Evolutionary conservation across 2,113 vertebrate species (phyloP).

Genomic region (Proteles cristata): DNA sequence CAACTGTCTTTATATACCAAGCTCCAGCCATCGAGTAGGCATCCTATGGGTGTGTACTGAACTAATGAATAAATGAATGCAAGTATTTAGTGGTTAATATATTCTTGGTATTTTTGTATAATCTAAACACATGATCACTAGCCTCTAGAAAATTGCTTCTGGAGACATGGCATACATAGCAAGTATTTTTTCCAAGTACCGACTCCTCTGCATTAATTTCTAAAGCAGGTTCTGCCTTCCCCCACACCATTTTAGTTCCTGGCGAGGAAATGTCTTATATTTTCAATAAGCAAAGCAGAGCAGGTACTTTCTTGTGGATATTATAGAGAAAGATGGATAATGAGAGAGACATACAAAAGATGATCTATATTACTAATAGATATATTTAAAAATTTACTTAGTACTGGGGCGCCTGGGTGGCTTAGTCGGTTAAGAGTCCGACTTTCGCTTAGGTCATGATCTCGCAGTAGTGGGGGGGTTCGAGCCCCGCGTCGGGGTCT

Average conservation of each 20-base stretch:
- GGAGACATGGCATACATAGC: neutral
- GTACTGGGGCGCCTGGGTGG: neutral
- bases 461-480: too few species aligned
- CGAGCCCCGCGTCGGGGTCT: too few species aligned
- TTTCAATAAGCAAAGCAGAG: neutral
- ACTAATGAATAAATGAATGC: constrained; percentile 2
- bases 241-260: neutral
- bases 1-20: neutral
- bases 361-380: neutral
- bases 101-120: constrained; percentile 1
- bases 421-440: too few species aligned
- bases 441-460: too few species aligned
- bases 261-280: neutral
- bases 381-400: neutral
- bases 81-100: neutral
- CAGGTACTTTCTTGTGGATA: neutral
- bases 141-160: neutral
- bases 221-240: neutral
- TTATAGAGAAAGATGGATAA: neutral
- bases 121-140: neutral
- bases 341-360: neutral
- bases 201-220: neutral
- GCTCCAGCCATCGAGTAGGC: neutral
- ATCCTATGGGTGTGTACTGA: neutral
- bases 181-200: neutral